Percentiles rank a stretch among this genome's conserved stretches.
Conservation (phyloP, 2,113 vertebrate species). For the Takifugu bimaculatus region DNA sequence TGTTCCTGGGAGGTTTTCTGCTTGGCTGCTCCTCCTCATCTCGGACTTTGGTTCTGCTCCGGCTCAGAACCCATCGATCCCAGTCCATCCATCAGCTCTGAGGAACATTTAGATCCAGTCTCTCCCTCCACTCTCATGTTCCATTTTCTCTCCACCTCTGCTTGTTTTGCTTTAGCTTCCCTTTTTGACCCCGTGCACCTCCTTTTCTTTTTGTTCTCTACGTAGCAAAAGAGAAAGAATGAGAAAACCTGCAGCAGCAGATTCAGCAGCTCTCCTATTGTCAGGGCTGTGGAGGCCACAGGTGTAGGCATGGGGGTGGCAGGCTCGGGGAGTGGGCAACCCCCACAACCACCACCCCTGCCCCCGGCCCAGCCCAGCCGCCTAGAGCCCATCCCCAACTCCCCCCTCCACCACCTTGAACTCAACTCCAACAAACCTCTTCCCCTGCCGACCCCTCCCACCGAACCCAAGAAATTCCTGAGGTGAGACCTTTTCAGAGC, state of each 20-base stretch:
- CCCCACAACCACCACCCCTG: slow-evolving; percentile 83
- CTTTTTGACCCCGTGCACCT: slow-evolving; percentile 51
- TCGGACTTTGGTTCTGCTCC: slow-evolving; percentile 50
- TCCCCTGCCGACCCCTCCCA: slow-evolving; percentile 91
- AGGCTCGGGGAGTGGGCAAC: slow-evolving; percentile 81
- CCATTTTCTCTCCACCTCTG: slow-evolving; percentile 33
- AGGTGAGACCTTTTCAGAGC: slow-evolving; percentile 86
- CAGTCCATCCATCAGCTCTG: slow-evolving; percentile 39
- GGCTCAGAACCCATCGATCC: slow-evolving; percentile 35
- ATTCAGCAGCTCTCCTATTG: slow-evolving; percentile 96
- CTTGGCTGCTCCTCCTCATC: slow-evolving; percentile 51
- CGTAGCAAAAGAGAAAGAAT: slow-evolving; percentile 99
- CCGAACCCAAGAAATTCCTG: slow-evolving; percentile 97
- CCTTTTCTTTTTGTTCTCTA: slow-evolving; percentile 70
- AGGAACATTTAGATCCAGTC: slow-evolving; percentile 22
- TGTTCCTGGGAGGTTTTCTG: slow-evolving; percentile 57
- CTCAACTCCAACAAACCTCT: slow-evolving; percentile 98
- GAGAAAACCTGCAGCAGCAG: slow-evolving; percentile 91
- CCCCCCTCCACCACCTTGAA: slow-evolving; percentile 94
- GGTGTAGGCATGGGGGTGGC: slow-evolving; percentile 75
- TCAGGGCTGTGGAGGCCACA: slow-evolving; percentile 92
- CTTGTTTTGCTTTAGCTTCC: slow-evolving; percentile 45
- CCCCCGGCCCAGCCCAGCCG: slow-evolving; percentile 84
- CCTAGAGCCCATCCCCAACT: slow-evolving; percentile 96
- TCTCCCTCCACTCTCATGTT: slow-evolving; percentile 36